Evolutionary conservation across 2,888 invertebrate species (phyloP), one percentile per base, ranked within the genome.

Genomic region (Microctonus hyperodae): DNA sequence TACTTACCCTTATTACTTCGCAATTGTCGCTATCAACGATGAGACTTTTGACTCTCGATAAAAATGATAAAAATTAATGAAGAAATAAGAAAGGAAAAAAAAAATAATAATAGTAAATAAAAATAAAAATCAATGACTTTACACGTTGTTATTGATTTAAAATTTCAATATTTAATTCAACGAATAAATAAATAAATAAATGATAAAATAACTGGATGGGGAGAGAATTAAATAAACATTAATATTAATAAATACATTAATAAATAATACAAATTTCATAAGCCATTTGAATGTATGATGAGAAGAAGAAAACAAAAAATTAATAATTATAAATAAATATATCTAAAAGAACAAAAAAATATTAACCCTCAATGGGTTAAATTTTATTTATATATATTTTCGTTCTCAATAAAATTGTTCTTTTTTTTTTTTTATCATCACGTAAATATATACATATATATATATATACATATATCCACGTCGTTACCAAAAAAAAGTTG

Each of bases 11-110:
- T 16, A 59, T 13, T 37, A 33, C 28, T 23, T 13, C 28, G 55
- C 31, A 9, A 31, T 55, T 55, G 6, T 55, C 44, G 37, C 59
- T 44, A n/a, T 57, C 33, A 57, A 22, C 37, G 57, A 59, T 59
- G 59, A 59, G n/a, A n/a, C 22, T 40, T 37, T 58, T 33, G 22
- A 33, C 33, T 20, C 57, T 25, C 23, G 11, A 25, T 25, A 53
- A 53, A n/a, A n/a, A n/a, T n/a, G n/a, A n/a, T n/a, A n/a, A n/a
- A n/a, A n/a, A n/a, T n/a, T n/a, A n/a, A n/a, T n/a, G n/a, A n/a
- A n/a, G n/a, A n/a, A n/a, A n/a, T n/a, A n/a, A n/a, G n/a, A n/a
- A n/a, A n/a, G n/a, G n/a, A n/a, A n/a, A n/a, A n/a, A n/a, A n/a
- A n/a, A n/a, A n/a, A n/a, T n/a, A n/a, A n/a, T n/a, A n/a, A n/a